Base-by-base conservation (phyloP, 1,140 invertebrate genomes). In the Nautilus pompilius region DNA sequence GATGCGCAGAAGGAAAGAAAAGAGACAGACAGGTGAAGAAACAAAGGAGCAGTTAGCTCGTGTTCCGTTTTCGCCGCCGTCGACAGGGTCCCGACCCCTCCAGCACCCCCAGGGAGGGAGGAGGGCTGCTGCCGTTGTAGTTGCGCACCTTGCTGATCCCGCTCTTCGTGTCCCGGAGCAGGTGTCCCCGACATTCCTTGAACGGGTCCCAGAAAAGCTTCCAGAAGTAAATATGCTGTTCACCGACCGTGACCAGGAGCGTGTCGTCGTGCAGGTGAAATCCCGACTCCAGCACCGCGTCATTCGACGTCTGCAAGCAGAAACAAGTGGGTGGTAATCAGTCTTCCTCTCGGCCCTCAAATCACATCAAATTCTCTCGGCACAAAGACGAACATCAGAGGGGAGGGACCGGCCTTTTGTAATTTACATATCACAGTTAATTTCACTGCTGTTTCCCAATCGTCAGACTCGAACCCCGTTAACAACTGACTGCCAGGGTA, bases 151-250 rank as follows among this genome's bases (percentile, higher is more conserved):
- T 51, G 36, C 79, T 78, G 5, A 72, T 54, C 8, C 80, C 80
- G 58, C 78, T 80, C 1, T 74, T 63, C 58, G 77, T 80, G 61
- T 82, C 80, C 33, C 79, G 62, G 15, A 80, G 65, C 6, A 82
- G 71, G 5, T 54, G 41, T 3, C 92, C 93, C 5, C 55, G 63
- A 76, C 93, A 93, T 80, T 75, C 62, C 2, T 90, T 90, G 26
- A 94, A 83, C 68, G 90, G 89, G 32, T 91, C 90, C 66, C 89
- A 89, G 79, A 96, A 93, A 61, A 95, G 84, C 1, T 89, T 90
- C 94, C 94, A 96, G 83, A 96, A 96, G 10, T 89, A 90, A 68
- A 96, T 89, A 82, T 96, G 93, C 57, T 89, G 88, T 81, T 93
- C 93, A 0, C 95, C 94, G 76, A 92, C 93, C 1, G 93, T 93